phyloP scores from a whole-genome alignment of 2,888 invertebrate genomes.

The Thysanoteuthis rhombus region DNA sequence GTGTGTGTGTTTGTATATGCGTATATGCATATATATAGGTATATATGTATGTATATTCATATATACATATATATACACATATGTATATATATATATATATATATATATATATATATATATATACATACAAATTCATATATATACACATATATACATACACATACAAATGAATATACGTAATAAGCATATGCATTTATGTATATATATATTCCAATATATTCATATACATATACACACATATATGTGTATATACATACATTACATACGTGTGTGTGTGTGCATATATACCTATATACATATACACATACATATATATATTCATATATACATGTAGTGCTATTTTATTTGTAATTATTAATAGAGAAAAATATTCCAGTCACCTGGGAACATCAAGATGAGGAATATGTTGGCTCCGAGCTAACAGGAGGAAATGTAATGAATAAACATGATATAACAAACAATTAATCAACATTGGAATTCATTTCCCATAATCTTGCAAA shows the following conservation, averaged over 20 bases:
- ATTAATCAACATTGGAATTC: background rate
- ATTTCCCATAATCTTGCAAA: conserved; percentile 12
- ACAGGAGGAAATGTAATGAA: background rate
- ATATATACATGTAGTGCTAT: background rate
- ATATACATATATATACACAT: background rate
- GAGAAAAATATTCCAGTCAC: background rate
- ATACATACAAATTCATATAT: too few relatives aligned
- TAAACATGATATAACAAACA: background rate
- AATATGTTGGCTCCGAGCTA: background rate
- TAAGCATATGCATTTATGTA: too few relatives aligned
- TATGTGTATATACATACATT: background rate
- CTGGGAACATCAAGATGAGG: background rate
- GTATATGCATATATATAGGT: background rate
- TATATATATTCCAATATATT: background rate
- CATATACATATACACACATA: background rate
- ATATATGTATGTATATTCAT: background rate
- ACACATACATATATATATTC: background rate
- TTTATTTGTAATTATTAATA: background rate
- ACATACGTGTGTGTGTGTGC: too few relatives aligned
- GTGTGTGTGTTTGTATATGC: too few relatives aligned
- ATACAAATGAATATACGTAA: too few relatives aligned
- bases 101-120: background rate
- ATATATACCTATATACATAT: too few relatives aligned
- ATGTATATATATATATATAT: background rate
- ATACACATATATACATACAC: background rate